Evolutionary conservation across 2,888 invertebrate genomes (phyloP).

Genomic region (Ceriagrion tenellum): DNA sequence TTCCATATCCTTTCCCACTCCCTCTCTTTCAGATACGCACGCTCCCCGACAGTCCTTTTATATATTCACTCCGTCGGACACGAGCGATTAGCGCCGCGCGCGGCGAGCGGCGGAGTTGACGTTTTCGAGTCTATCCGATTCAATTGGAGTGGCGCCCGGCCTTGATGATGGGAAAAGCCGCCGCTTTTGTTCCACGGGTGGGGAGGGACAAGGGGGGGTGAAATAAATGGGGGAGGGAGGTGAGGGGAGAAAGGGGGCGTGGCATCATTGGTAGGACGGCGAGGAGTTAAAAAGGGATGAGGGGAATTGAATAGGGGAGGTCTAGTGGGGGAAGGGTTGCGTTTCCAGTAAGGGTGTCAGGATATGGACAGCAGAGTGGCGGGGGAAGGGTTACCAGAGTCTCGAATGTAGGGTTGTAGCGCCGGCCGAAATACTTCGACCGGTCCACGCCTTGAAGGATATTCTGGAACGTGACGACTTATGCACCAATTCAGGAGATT

Average conservation of each 20-base stretch:
- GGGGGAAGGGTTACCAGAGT: not conserved
- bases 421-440: too few species aligned
- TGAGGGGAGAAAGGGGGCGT: not conserved
- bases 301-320: not conserved
- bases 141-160: slow-evolving; percentile 33
- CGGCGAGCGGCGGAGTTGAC: not conserved
- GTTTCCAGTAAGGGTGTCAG: not conserved
- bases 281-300: not conserved
- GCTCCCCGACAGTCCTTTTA: too few species aligned
- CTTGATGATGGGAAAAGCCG: slow-evolving; percentile 43
- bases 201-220: not conserved
- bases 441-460: too few species aligned
- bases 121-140: slow-evolving; percentile 45
- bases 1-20: too few species aligned
- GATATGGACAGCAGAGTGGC: not conserved
- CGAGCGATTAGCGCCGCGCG: slow-evolving; percentile 33
- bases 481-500: too few species aligned
- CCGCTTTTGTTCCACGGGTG: not conserved
- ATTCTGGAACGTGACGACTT: too few species aligned
- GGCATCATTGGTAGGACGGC: not conserved
- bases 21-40: too few species aligned
- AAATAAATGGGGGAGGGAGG: not conserved
- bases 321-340: not conserved
- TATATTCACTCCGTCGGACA: too few species aligned
- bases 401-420: not conserved